Evolutionary conservation across 2,113 vertebrate species (phyloP).

Genomic region (Thamnaconus septentrionalis): DNA sequence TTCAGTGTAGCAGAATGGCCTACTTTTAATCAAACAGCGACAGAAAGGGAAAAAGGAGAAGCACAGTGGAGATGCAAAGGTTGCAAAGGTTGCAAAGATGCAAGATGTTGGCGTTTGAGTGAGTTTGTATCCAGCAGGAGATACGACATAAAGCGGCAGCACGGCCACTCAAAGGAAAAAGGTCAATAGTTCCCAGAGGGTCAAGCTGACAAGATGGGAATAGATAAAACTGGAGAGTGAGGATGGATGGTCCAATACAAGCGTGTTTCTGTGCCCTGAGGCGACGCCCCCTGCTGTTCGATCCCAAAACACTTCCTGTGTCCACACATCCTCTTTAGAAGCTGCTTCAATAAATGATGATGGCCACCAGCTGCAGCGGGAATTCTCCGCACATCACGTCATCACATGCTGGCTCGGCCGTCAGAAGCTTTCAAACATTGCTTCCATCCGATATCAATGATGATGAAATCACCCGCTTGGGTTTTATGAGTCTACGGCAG

Average conservation of each 20-base stretch:
- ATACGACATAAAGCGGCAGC: not conserved
- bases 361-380: conserved; percentile 20
- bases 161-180: not conserved
- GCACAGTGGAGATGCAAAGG: not conserved
- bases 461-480: no score
- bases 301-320: not conserved
- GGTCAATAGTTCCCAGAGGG: not conserved
- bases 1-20: conserved; percentile 75
- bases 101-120: no score
- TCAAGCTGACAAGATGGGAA: not conserved
- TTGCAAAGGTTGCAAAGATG: not conserved
- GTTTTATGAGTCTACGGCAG: no score
- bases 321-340: conserved; percentile 13
- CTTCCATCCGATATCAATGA: no score
- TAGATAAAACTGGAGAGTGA: conserved; percentile 7
- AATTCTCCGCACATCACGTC: not conserved
- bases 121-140: no score
- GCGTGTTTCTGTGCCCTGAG: conserved; percentile 17
- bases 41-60: conserved; percentile 18
- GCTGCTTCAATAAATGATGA: conserved; percentile 45
- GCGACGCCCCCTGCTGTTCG: conserved; percentile 24
- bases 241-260: not conserved
- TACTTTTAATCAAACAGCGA: conserved; percentile 63
- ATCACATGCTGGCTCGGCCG: not conserved
- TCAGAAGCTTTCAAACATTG: not conserved